Percentiles rank a stretch among this genome's conserved stretches.
Conservation (phyloP, 2,888 invertebrate species). For the Hesperia comma region DNA sequence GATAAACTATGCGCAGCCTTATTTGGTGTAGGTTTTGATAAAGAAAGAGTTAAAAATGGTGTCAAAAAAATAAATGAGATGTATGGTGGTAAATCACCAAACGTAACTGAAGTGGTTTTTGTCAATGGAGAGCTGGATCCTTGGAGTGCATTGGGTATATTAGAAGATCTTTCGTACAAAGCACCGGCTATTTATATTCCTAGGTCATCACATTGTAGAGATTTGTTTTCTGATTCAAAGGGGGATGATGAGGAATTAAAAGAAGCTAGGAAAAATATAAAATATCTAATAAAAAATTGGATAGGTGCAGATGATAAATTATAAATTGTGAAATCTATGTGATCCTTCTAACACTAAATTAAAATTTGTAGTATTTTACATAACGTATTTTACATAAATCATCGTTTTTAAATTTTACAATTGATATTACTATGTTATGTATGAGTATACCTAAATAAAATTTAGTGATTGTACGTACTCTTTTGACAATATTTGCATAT, state of each 20-base stretch:
- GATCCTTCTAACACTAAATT: too few relatives aligned
- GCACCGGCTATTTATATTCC: slow-evolving; percentile 68
- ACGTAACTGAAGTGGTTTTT: slow-evolving; percentile 82
- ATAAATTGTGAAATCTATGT: too few relatives aligned
- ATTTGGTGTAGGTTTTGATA: slow-evolving; percentile 69
- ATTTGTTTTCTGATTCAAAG: slow-evolving; percentile 59
- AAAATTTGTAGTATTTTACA: too few relatives aligned
- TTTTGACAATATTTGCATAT: too few relatives aligned
- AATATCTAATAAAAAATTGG: slow-evolving; percentile 60
- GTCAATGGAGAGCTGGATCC: slow-evolving; percentile 85
- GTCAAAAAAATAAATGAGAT: slow-evolving; percentile 72
- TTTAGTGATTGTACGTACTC: too few relatives aligned
- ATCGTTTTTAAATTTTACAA: too few relatives aligned
- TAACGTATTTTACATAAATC: too few relatives aligned
- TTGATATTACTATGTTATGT: too few relatives aligned
- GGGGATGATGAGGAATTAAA: slow-evolving; percentile 64
- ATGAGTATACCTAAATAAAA: too few relatives aligned
- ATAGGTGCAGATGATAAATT: too few relatives aligned
- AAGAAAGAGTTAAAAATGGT: slow-evolving; percentile 60
- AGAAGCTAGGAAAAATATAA: slow-evolving; percentile 62
- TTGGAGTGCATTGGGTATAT: slow-evolving; percentile 81
- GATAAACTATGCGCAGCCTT: slow-evolving; percentile 66
- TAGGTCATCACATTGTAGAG: slow-evolving; percentile 65
- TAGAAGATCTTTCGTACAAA: slow-evolving; percentile 69
- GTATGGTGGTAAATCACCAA: slow-evolving; percentile 76